Percentiles rank a stretch among this genome's conserved stretches.
phyloP scores from a whole-genome alignment of 2,797 vertebrate species.

The Enteromius viviparus region DNA sequence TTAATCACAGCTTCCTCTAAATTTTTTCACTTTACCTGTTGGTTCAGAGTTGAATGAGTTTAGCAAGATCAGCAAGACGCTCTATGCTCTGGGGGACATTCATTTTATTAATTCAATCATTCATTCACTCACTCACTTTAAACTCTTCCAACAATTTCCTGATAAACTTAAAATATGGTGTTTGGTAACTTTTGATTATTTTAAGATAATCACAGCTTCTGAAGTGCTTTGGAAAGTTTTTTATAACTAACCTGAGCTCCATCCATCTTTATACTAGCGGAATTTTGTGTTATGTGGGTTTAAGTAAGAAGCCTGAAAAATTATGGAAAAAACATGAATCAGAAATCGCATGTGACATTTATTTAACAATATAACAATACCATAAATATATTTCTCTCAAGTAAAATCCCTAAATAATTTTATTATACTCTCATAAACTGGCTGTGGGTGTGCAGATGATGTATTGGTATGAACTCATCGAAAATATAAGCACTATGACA shows the following conservation, averaged over 20 bases:
- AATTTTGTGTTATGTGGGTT: too few relatives aligned
- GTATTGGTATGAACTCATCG: not conserved
- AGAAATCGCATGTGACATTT: not conserved
- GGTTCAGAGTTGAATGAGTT: not conserved
- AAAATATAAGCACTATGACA: not conserved
- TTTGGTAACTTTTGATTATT: not conserved
- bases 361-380: not conserved
- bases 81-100: not conserved
- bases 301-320: not conserved
- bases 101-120: too few relatives aligned
- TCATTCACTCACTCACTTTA: not conserved
- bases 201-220: not conserved
- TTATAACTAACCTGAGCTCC: not conserved
- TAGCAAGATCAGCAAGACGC: not conserved
- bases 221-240: not conserved
- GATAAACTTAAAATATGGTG: not conserved
- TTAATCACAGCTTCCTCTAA: not conserved
- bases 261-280: not conserved
- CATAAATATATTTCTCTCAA: not conserved
- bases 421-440: too few relatives aligned
- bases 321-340: not conserved
- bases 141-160: not conserved
- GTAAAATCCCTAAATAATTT: not conserved
- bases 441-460: not conserved
- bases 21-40: constrained; percentile 28